These are phyloP conservation scores for Clarias pachynema DNA, from an alignment of 2,797 vertebrate species.

Conservation along the genomic window DNA sequence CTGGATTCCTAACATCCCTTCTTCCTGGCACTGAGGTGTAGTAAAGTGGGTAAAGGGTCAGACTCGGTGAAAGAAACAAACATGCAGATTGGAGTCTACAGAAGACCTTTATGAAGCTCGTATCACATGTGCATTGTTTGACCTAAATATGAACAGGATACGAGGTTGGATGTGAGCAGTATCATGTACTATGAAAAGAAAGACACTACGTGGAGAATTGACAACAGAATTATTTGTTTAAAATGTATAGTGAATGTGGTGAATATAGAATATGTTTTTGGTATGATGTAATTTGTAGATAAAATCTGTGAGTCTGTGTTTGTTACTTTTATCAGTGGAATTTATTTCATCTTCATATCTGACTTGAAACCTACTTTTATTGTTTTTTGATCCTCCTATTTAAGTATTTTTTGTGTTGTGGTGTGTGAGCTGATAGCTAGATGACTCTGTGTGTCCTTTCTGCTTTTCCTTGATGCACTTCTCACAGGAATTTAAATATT, in stretches of 20 bases:
- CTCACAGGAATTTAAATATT: constrained; percentile 1
- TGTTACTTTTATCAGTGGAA: neutral
- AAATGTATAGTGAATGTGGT: neutral
- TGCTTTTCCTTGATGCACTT: constrained; percentile 6
- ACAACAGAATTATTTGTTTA: neutral
- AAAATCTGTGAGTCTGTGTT: neutral
- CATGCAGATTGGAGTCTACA: neutral
- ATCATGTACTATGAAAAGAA: neutral
- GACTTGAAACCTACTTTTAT: neutral
- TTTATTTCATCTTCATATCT: neutral
- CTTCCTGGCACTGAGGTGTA: constrained; percentile 59
- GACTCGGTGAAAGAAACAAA: constrained; percentile 22
- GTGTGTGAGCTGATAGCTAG: constrained; percentile 28
- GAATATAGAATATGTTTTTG: neutral
- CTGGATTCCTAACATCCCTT: constrained; percentile 60
- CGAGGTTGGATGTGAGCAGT: neutral
- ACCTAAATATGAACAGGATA: neutral
- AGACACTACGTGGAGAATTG: neutral
- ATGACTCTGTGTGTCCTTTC: constrained; percentile 26
- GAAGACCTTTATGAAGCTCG: neutral
- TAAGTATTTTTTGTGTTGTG: constrained; percentile 22
- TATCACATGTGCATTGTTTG: neutral
- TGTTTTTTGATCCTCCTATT: neutral
- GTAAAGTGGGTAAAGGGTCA: constrained; percentile 70
- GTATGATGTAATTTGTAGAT: neutral